These are phyloP conservation scores for Malaclemys terrapin DNA, from an alignment of 2,113 vertebrate species.

Conservation along the genomic window DNA sequence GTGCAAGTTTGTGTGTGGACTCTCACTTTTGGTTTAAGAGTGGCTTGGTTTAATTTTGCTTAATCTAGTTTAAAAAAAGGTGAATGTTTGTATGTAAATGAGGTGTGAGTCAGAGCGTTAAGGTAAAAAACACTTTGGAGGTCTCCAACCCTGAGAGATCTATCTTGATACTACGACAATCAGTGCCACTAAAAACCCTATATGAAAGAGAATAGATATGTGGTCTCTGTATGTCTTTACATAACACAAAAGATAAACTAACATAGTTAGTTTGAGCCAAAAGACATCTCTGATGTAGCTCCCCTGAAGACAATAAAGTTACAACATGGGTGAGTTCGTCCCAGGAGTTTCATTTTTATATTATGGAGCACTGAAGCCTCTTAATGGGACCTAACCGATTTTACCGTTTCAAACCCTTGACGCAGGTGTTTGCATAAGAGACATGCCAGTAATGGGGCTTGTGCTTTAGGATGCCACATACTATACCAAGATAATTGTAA, in stretches of 20 bases:
- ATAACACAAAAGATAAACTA: background rate
- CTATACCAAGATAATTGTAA: background rate
- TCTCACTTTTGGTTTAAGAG: background rate
- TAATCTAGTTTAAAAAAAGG: background rate
- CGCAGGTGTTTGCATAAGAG: background rate
- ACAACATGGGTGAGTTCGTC: background rate
- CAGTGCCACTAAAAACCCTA: background rate
- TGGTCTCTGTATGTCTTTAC: background rate
- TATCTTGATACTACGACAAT: background rate
- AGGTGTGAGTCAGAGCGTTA: background rate
- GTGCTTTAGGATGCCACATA: background rate
- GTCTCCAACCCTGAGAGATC: background rate
- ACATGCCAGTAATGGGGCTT: background rate
- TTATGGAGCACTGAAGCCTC: background rate
- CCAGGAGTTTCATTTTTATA: background rate
- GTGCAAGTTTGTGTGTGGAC: background rate
- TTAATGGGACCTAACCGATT: background rate
- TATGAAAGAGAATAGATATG: background rate
- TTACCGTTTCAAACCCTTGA: background rate
- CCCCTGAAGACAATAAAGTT: background rate
- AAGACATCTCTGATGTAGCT: background rate
- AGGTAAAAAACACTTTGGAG: background rate
- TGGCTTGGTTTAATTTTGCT: background rate
- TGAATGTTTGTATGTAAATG: background rate
- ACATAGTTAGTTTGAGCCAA: background rate